Conservation (phyloP, 2,888 invertebrate genomes). For the Aplocera efformata region DNA sequence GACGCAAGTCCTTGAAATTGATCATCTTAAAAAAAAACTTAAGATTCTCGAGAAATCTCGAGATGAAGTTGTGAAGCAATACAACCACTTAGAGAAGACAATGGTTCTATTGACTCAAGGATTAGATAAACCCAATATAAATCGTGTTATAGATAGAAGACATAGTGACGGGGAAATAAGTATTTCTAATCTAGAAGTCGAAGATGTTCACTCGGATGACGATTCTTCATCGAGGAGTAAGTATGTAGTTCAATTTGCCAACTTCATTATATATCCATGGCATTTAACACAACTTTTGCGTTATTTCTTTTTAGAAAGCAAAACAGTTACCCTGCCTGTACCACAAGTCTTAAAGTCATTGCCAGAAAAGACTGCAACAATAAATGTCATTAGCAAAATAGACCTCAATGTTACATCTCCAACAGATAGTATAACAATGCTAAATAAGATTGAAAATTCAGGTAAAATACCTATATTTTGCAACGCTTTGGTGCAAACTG, state of each 20-base stretch:
- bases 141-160: slow-evolving; percentile 27
- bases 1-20: slow-evolving; percentile 48
- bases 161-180: slow-evolving; percentile 26
- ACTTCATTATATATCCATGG: too few species aligned
- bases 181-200: slow-evolving; percentile 40
- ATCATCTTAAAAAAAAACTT: slow-evolving; percentile 53
- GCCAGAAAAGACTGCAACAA: slow-evolving; percentile 22
- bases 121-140: slow-evolving; percentile 38
- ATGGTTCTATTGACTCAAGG: slow-evolving; percentile 59
- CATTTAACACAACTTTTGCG: not conserved
- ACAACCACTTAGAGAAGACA: slow-evolving; percentile 55
- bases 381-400: slow-evolving; percentile 10
- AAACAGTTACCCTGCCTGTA: slow-evolving; percentile 55
- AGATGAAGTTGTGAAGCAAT: slow-evolving; percentile 49
- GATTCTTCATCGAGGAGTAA: slow-evolving; percentile 53
- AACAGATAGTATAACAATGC: slow-evolving; percentile 6
- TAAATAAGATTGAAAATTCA: slow-evolving; percentile 15
- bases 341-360: slow-evolving; percentile 44
- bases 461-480: slow-evolving; percentile 20
- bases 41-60: slow-evolving; percentile 48
- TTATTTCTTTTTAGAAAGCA: slow-evolving; percentile 46
- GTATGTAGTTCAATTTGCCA: slow-evolving; percentile 7
- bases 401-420: not conserved
- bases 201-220: slow-evolving; percentile 61
- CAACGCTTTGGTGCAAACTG: slow-evolving; percentile 50